Evolutionary conservation across 2,797 vertebrate species (phyloP), one percentile per base, ranked within the genome.

Genomic region (Ctenochaetus hawaiiensis): DNA sequence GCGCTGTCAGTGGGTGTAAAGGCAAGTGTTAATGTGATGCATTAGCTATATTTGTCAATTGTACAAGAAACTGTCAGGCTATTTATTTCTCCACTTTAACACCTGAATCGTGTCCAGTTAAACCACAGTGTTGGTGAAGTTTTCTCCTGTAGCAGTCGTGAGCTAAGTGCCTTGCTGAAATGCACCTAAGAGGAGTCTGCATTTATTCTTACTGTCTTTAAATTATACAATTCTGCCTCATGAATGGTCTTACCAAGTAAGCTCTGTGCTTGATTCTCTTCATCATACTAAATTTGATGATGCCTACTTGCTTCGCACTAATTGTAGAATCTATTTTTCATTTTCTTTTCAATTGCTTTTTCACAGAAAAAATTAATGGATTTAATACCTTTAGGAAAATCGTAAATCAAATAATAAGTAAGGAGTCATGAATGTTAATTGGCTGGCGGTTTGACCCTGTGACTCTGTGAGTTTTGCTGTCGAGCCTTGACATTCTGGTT

Each of bases 401-500:
- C 4, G 5, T 16, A 44, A 72, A 75, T 69, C 2, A 45, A 51
- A 63, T 56, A 43, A 45, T n/a, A 43, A 41, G 10, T 41, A 18
- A 68, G 6, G 39, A 58, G 6, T 68, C 44, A 53, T 56, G 43
- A 57, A 64, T 80, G 44, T 65, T 77, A 49, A 80, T 58, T 41
- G 18, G 8, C 34, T 30, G 51, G 14, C 43, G 9, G 11, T 69
- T 69, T 76, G 53, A 66, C 41, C 37, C 14, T 1, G 2, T 53
- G 66, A 47, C 18, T 48, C 47, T 67, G 41, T 68, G 74, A 76
- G 81, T 71, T 63, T 70, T 62, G 8, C 18, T 59, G 11, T 7
- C 0, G 1, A 47, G 61, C 7, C 17, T 57, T 74, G 62, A 67
- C 49, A 22, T 68, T 80, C 17, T 57, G 48, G 16, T 63, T 67